Evolutionary conservation across 2,888 invertebrate genomes (phyloP).

Genomic region (Cerceris rybyensis): DNA sequence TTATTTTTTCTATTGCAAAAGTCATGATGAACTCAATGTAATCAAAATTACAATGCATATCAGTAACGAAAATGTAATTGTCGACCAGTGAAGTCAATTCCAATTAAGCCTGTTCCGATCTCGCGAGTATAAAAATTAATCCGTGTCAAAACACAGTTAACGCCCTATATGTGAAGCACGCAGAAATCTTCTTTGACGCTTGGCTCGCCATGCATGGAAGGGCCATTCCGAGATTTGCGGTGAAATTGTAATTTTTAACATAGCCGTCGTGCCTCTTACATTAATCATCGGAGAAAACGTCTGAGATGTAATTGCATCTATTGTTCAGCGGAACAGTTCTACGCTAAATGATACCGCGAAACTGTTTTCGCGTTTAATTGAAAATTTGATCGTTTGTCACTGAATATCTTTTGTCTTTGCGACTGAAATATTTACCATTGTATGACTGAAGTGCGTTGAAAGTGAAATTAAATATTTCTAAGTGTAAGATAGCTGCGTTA

Average conservation of each 20-base stretch:
- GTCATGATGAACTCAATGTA: too few relatives aligned
- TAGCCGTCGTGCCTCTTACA: slow-evolving; percentile 48
- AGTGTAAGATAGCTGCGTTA: too few relatives aligned
- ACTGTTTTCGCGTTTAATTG: slow-evolving; percentile 25
- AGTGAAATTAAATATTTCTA: too few relatives aligned
- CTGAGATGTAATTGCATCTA: slow-evolving; percentile 58
- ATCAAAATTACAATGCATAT: neutral
- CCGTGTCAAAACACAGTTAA: slow-evolving; percentile 75
- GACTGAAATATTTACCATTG: neutral
- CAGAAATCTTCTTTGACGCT: slow-evolving; percentile 75
- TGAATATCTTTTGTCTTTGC: neutral
- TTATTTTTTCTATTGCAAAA: too few relatives aligned
- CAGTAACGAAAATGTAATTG: neutral
- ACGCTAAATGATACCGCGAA: slow-evolving; percentile 33
- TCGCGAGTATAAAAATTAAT: slow-evolving; percentile 50
- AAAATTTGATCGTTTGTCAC: neutral
- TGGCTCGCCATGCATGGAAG: slow-evolving; percentile 74
- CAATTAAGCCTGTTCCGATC: slow-evolving; percentile 52
- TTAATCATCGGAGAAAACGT: slow-evolving; percentile 74
- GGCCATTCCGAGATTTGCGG: slow-evolving; percentile 56
- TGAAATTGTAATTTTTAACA: slow-evolving; percentile 71
- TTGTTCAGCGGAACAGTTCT: slow-evolving; percentile 44
- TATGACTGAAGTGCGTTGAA: neutral
- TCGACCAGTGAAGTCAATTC: slow-evolving; percentile 31
- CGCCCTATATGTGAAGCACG: slow-evolving; percentile 79